Conservation (phyloP, 2,888 invertebrate species). For the Dilophus febrilis region DNA sequence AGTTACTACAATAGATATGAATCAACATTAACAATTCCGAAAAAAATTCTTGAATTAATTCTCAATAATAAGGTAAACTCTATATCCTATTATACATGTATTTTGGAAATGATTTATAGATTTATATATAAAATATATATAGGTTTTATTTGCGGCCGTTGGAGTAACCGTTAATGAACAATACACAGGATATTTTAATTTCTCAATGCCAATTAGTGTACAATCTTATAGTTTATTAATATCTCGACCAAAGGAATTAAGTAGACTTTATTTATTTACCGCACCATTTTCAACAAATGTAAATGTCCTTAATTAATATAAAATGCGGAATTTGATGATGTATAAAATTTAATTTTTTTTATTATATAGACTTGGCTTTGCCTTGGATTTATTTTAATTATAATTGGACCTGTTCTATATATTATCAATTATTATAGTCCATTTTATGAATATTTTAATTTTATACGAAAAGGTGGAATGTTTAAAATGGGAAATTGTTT, state of each 20-base stretch:
- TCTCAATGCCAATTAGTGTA: conserved; percentile 58
- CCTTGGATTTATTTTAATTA: conserved; percentile 49
- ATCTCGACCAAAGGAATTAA: conserved; percentile 60
- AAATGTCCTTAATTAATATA: conserved; percentile 19
- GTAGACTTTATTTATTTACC: conserved; percentile 65
- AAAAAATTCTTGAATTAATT: neutral
- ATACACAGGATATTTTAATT: conserved; percentile 41
- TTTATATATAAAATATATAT: neutral
- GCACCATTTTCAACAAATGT: conserved; percentile 61
- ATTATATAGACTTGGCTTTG: conserved; percentile 62
- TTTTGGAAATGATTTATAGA: neutral
- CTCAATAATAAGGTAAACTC: neutral
- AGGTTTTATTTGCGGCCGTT: conserved; percentile 21
- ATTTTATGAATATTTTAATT: conserved; percentile 45
- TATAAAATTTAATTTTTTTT: neutral
- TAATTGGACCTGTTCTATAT: conserved; percentile 64
- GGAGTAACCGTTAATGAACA: conserved; percentile 26
- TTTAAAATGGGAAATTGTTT: conserved; percentile 27
- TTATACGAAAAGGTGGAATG: conserved; percentile 36
- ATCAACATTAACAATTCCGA: neutral
- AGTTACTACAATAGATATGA: neutral
- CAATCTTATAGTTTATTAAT: conserved; percentile 67
- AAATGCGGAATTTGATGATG: neutral
- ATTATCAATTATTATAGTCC: conserved; percentile 56
- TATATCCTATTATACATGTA: no score